phyloP scores from a whole-genome alignment of 2,113 vertebrate genomes.

The Noturus placidus region DNA sequence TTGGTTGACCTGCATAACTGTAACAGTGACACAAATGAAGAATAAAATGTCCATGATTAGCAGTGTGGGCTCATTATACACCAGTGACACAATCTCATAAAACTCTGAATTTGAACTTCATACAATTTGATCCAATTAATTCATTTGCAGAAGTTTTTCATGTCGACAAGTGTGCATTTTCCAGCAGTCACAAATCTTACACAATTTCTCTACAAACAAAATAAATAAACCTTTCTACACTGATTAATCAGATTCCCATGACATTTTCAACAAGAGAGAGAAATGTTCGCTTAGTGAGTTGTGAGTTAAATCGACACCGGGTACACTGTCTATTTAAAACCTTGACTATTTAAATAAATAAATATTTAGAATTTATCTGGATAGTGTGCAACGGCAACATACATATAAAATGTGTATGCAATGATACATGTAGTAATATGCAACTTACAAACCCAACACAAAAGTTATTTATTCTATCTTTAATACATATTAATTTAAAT shows the following conservation, averaged over 20 bases:
- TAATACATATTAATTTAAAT: neutral
- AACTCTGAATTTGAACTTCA: neutral
- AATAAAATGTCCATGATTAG: neutral
- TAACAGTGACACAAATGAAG: neutral
- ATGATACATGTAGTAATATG: conserved; percentile 2
- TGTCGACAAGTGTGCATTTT: neutral
- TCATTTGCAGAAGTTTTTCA: neutral
- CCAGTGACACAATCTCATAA: neutral
- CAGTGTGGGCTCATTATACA: neutral
- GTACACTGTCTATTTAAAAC: neutral
- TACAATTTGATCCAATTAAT: neutral
- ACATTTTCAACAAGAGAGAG: neutral
- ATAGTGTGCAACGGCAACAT: neutral
- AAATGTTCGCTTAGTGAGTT: neutral
- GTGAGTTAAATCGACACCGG: neutral
- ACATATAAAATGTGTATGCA: neutral
- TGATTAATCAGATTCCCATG: neutral
- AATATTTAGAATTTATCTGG: neutral
- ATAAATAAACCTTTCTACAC: neutral
- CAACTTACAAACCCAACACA: neutral
- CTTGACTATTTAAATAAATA: neutral
- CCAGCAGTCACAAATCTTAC: neutral
- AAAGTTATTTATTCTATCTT: neutral
- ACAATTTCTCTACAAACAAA: conserved; percentile 8
- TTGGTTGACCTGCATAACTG: neutral